A percentile compares a stretch with the other conserved stretches of the same genome.
Evolutionary conservation across 2,113 vertebrate species (phyloP).

Genomic region (Phyllostomus hastatus): DNA sequence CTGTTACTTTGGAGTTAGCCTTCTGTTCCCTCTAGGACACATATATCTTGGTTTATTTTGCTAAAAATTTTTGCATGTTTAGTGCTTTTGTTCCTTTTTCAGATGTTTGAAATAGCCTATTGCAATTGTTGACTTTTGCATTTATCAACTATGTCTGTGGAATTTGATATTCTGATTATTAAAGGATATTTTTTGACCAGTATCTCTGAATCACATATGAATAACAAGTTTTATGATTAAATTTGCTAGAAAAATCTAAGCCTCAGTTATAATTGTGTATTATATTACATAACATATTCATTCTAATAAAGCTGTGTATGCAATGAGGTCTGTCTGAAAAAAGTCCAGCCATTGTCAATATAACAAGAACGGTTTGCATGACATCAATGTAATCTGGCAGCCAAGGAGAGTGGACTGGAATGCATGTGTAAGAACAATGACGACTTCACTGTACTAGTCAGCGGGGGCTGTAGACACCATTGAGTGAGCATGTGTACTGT

Average conservation of each 20-base stretch:
- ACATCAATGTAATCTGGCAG: no score
- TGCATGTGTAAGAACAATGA: no score
- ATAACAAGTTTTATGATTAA: constrained; percentile 22
- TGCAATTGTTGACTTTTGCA: not conserved
- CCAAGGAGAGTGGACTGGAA: no score
- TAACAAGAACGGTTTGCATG: no score
- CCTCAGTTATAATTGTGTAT: not conserved
- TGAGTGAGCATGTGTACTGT: no score
- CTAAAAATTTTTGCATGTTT: not conserved
- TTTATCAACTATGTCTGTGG: not conserved
- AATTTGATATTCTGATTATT: constrained; percentile 11
- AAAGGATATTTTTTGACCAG: constrained; percentile 29
- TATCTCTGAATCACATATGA: not conserved
- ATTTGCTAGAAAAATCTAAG: not conserved
- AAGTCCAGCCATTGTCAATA: no score
- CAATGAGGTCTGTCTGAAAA: no score
- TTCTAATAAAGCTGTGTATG: not conserved
- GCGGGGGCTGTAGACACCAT: no score
- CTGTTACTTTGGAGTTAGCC: not conserved
- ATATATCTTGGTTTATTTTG: constrained; percentile 6
- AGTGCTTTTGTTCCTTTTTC: not conserved
- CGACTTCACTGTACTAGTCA: no score
- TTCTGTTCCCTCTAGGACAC: not conserved
- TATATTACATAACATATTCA: not conserved
- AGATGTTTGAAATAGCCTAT: not conserved